Evolutionary conservation across 2,888 invertebrate genomes (phyloP), one percentile per base, ranked within the genome.

Genomic region (Euzophera pinguis): DNA sequence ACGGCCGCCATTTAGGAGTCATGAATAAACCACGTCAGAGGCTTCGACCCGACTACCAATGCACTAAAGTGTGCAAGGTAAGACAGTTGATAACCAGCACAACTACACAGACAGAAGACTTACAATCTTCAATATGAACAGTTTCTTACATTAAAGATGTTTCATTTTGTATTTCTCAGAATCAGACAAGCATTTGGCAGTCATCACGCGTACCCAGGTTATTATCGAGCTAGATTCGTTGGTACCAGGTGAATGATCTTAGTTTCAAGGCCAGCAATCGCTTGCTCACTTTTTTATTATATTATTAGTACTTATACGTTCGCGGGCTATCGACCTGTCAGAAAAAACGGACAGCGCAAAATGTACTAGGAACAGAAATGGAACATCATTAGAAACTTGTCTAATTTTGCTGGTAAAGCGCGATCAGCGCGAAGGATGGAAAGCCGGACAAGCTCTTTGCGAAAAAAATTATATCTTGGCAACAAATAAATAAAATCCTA

Each of bases 201-300:
- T 64, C 71, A 73, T 75, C 73, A 73, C 72, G 74, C 69, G 67
- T 61, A 29, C 63, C 22, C 62, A 61, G 66, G 64, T 61, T 59
- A 66, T 67, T 66, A 73, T 73, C 67, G 67, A 70, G 71, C 73
- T 69, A 77, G 78, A 77, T 77, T 71, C 71, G 67, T 69, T 67
- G 63, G 65, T 64, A 69, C 52, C 76, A 83, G 87, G 84, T 89
- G 85, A 89, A 86, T 70, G 87, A 72, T 83, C 84, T 76, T 70
- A 73, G 71, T 77, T 80, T 82, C 85, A 88, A 89, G 85, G 89
- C 85, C 87, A 82, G 61, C 65, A 65, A 73, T 76, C 71, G 80
- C 76, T 81, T 80, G 81, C 80, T 76, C 73, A 78, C 78, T 81
- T 84, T 86, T 81, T 83, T 51, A 35, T 80, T 63, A 69, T 71